Evolutionary conservation across 2,113 vertebrate genomes (phyloP), one percentile per base, ranked within the genome.

Genomic region (Nibea albiflora): DNA sequence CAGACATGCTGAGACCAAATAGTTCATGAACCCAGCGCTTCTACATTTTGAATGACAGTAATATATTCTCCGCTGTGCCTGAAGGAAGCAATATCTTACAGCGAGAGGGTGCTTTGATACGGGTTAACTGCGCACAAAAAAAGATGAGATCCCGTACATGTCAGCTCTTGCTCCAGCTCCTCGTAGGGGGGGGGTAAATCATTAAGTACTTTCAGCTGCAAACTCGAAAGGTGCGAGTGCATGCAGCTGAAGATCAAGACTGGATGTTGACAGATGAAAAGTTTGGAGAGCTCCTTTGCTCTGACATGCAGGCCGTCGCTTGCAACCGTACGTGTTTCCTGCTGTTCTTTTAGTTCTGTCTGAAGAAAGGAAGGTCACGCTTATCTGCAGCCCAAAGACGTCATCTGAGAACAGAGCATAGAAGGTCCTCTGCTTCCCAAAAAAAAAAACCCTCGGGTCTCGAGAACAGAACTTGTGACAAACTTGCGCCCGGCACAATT

Each of bases 111-210:
- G 54, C 61, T 85, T 84, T 83, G 56, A 85, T 86, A 69, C 12
- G 70, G 22, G 11, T 57, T 75, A 68, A 74, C 50, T 46, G 44
- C 61, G 35, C 58, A 44, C 56, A 80, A 76, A 64, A 64, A 84
- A 73, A 81, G 76, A 81, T 68, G 17, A 63, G 64, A 76, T 63
- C 60, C 35, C 1, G 42, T 65, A 54, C 93, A 42, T 90, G 93
- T 81, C 73, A 17, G 75, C 11, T 88, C 91, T 78, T 88, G 93
- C 65, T 60, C 42, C 72, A 22, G 22, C 54, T 63, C 85, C 49
- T 71, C 39, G 17, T 8, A 22, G 46, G 61, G 22, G 28, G 62
- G 31, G 35, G 62, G 66, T 47, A 85, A 90, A 87, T 87, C 82
- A 85, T 92, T 81, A 88, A 79, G 57, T 44, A 11, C 54, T 81